Percentiles rank a stretch among this genome's conserved stretches.
Conservation (phyloP, 2,888 invertebrate genomes). For the Odiellus spinosus region DNA sequence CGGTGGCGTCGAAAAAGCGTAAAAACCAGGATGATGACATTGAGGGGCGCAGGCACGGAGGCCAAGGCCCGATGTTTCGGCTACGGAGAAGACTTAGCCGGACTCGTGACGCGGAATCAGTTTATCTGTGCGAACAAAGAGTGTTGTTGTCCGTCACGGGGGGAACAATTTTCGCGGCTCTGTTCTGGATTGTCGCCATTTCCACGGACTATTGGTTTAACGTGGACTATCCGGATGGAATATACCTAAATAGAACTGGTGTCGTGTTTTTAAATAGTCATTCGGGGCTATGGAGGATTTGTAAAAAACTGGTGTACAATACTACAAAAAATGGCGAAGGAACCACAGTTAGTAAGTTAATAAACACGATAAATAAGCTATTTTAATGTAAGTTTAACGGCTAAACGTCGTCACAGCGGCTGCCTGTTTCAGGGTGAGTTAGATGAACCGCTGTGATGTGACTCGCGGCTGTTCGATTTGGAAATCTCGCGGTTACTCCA, state of each 20-base stretch:
- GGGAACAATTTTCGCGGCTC: conserved; percentile 45
- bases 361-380: no score
- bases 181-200: conserved; percentile 56
- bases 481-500: no score
- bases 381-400: no score
- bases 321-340: no score
- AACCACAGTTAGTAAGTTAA: no score
- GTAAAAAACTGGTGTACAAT: conserved; percentile 23
- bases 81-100: conserved; percentile 4
- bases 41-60: neutral
- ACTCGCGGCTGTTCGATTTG: no score
- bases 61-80: conserved; percentile 9
- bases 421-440: no score
- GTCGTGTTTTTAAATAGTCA: conserved; percentile 41
- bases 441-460: no score
- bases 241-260: conserved; percentile 14
- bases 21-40: no score
- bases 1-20: no score
- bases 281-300: conserved; percentile 52
- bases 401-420: no score
- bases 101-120: conserved; percentile 9
- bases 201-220: conserved; percentile 53
- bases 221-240: conserved; percentile 8
- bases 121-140: conserved; percentile 40
- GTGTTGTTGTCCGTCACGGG: conserved; percentile 53